These are phyloP conservation scores for Archips xylosteana DNA, from an alignment of 2,888 invertebrate genomes.

Conservation along the genomic window DNA sequence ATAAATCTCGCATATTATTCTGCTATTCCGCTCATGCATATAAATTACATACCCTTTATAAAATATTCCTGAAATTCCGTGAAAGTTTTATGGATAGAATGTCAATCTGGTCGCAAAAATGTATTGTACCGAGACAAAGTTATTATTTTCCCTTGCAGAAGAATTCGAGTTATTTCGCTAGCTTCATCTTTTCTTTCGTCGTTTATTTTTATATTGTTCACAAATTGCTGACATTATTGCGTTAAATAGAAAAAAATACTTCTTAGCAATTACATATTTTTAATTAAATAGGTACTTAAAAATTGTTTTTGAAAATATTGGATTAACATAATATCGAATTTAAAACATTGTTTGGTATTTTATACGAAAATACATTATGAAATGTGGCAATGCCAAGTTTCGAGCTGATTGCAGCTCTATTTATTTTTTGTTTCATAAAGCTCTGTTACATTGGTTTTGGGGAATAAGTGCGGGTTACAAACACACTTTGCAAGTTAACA, in stretches of 20 bases:
- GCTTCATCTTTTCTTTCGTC: constrained; percentile 6
- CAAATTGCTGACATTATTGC: not conserved
- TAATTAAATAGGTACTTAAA: not conserved
- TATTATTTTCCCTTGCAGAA: constrained; percentile 29
- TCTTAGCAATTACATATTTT: not conserved
- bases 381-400: constrained; percentile 1
- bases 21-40: constrained; percentile 14
- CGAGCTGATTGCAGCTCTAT: not conserved
- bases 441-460: not conserved
- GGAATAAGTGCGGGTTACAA: not conserved
- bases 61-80: constrained; percentile 30
- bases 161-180: constrained; percentile 30
- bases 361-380: not conserved
- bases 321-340: not conserved
- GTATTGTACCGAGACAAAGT: constrained; percentile 29
- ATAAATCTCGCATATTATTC: constrained; percentile 10
- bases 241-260: no score
- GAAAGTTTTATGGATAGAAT: constrained; percentile 35
- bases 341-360: not conserved
- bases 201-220: constrained; percentile 8
- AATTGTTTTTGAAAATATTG: not conserved
- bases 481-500: no score
- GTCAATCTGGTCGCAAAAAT: constrained; percentile 39
- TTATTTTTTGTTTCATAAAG: no score
- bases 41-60: constrained; percentile 22